Base-by-base conservation (phyloP, 1,140 invertebrate species). In the Mya arenaria region DNA sequence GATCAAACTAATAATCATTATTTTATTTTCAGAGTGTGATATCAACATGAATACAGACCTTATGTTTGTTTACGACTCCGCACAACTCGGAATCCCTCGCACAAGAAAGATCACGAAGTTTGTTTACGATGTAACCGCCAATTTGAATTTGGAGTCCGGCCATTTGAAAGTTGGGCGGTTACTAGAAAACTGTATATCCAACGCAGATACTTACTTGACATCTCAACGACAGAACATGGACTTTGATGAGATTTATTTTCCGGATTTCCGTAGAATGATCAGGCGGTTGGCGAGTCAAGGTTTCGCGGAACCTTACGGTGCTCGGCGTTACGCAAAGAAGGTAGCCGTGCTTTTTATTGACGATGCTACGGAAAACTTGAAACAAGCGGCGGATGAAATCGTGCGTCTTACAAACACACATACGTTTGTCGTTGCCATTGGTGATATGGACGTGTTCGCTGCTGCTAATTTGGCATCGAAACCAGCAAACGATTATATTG, bases 261-360 rank as follows among this genome's bases (percentile, higher is more conserved):
- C 86, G 13, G 86, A 84, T 55, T 44, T 84, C 28, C 48, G 80
- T 6, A 28, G 56, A 17, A 39, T 87, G 32, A 73, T 87, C 0
- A 39, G 52, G 2, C 72, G 77, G 44, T 32, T 87, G 52, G 68
- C 71, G 30, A 75, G 17, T 36, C 60, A 17, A 48, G 71, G 58
- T 79, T 87, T 68, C 74, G 78, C 44, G 28, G 36, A 37, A 34
- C 39, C 56, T 15, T 73, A 82, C n/a, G 79, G 79, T n/a, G 79
- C 79, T n/a, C 66, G 82, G 25, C 23, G 48, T 36, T 41, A 78
- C 25, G 82, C 71, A 30, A 87, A 87, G 36, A 84, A 84, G 37
- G 36, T 87, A 30, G 86, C 79, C n/a, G 83, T 87, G 5, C n/a
- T 87, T 0, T 80, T 87, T 69, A 34, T 87, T 19, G 86, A 87